Evolutionary conservation across 2,113 vertebrate genomes (phyloP).

Genomic region (Muntiacus reevesi): DNA sequence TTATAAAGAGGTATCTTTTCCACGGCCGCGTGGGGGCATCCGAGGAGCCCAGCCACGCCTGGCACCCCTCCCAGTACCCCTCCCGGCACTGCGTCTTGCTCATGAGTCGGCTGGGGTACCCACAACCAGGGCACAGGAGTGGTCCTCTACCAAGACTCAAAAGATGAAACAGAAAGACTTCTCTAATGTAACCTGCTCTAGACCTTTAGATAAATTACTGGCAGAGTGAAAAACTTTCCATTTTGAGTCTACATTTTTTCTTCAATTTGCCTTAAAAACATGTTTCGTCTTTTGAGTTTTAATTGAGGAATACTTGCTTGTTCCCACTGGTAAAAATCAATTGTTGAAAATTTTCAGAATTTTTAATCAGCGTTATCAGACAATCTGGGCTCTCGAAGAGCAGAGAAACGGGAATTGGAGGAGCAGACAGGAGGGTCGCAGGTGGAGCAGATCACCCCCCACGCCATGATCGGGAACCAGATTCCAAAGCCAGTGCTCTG

Average conservation of each 20-base stretch:
- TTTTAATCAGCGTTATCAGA: not conserved
- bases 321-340: slow-evolving; percentile 74
- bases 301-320: slow-evolving; percentile 68
- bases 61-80: not conserved
- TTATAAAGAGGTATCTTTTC: not conserved
- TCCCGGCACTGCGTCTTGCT: slow-evolving; percentile 61
- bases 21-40: not conserved
- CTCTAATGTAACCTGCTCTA: not conserved
- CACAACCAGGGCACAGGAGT: not conserved
- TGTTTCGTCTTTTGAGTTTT: slow-evolving; percentile 78
- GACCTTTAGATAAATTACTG: fast-evolving
- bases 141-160: slow-evolving; percentile 65
- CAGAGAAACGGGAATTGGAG: not conserved
- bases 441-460: not conserved
- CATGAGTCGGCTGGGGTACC: fast-evolving
- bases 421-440: not conserved
- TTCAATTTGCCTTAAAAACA: slow-evolving; percentile 22
- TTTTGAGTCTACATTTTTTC: not conserved
- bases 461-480: not conserved
- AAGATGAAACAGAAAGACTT: slow-evolving; percentile 59
- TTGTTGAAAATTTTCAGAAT: not conserved
- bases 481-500: not conserved
- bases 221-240: not conserved
- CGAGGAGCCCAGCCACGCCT: not conserved
- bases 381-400: not conserved